Conservation (phyloP, 1,140 invertebrate genomes). For the Caenorhabditis tropicalis region DNA sequence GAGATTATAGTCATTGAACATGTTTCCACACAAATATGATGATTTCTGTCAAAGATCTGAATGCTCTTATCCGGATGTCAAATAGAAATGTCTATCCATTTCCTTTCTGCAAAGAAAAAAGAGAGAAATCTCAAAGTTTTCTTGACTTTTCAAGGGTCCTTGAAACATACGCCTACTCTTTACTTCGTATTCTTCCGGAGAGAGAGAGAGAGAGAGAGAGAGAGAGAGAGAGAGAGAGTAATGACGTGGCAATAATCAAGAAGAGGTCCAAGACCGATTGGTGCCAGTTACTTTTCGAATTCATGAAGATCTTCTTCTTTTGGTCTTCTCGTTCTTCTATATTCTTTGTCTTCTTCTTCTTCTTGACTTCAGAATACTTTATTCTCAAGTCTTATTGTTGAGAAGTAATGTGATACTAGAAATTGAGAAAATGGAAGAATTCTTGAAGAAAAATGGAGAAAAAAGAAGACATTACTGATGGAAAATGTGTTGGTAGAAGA, state of each 20-base stretch:
- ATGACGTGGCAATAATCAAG: background rate
- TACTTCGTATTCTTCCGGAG: background rate
- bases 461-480: background rate
- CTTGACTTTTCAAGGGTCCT: slow-evolving; percentile 3
- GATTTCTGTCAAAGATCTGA: background rate
- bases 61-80: background rate
- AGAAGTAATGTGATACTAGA: slow-evolving; percentile 36
- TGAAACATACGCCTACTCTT: background rate
- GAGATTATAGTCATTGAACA: too few relatives aligned
- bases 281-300: slow-evolving; percentile 7
- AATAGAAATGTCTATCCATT: background rate
- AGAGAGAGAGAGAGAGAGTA: too few relatives aligned
- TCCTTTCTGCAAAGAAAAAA: background rate
- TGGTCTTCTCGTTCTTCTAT: background rate
- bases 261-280: slow-evolving; percentile 8
- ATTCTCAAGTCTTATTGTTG: slow-evolving; percentile 17
- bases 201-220: background rate
- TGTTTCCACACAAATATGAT: too few relatives aligned
- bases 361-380: slow-evolving; percentile 38
- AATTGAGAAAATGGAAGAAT: slow-evolving; percentile 19
- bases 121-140: background rate
- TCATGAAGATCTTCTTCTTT: background rate
- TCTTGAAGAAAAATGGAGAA: background rate
- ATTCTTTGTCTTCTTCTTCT: background rate
- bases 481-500: slow-evolving; percentile 25